Conservation (phyloP, 2,113 vertebrate species). For the Cyphomyrus plagiostoma region DNA sequence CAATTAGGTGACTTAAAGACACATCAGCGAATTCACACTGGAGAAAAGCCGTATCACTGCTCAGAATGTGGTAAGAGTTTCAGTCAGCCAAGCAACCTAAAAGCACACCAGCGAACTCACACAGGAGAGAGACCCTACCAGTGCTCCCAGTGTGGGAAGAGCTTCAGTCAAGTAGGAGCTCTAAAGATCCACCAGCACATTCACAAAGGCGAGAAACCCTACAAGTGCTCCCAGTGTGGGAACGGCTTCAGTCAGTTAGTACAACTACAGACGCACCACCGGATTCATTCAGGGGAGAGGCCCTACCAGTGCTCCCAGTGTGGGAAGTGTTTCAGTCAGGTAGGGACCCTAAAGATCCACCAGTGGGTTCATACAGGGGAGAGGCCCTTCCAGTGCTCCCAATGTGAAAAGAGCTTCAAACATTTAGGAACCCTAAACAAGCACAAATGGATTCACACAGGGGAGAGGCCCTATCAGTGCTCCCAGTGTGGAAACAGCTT, state of each 20-base stretch:
- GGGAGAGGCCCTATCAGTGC: not conserved
- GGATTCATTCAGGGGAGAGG: not conserved
- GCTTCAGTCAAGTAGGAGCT: not conserved
- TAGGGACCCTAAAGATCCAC: not conserved
- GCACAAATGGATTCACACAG: not conserved
- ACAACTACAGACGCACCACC: not conserved
- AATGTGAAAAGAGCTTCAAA: not conserved
- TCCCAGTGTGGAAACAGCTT: not conserved
- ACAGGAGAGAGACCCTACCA: not conserved
- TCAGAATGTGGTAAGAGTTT: not conserved
- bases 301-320: not conserved
- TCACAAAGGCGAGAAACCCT: not conserved
- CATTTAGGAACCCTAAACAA: not conserved
- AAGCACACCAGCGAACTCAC: not conserved
- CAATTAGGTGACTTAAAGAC: not conserved
- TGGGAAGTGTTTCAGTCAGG: not conserved
- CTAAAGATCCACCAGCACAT: not conserved
- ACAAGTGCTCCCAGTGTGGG: not conserved
- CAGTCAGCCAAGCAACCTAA: not conserved
- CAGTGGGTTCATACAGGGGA: not conserved
- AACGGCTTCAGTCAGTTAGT: not conserved
- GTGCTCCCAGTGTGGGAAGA: not conserved
- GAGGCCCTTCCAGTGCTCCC: not conserved
- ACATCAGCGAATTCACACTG: not conserved
- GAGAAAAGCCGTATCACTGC: not conserved